Evolutionary conservation across 2,113 vertebrate species (phyloP), one percentile per base, ranked within the genome.

Genomic region (Sceloporus undulatus): DNA sequence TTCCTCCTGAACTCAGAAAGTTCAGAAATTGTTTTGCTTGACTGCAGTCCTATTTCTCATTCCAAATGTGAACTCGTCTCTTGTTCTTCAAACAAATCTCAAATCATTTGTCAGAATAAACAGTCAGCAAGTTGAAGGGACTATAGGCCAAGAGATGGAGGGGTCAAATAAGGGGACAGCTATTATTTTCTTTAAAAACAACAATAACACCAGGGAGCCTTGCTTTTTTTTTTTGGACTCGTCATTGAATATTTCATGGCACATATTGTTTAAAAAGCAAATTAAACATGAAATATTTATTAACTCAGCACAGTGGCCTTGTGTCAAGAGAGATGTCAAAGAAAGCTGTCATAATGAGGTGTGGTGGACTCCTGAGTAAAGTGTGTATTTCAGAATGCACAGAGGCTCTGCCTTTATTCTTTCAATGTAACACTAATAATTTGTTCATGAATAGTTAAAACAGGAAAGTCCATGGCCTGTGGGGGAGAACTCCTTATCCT

Each of bases 241-340:
- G 54, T 42, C n/a, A 38, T 59, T 84, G 48, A 84, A 84, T 73
- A 54, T 54, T 74, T 73, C 82, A 84, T 74, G 82, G 48, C 81
- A 73, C 42, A 74, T 27, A 74, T 56, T 74, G 70, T 74, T 84
- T 56, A 56, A 84, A 84, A 84, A 56, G 83, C 40, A 59, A 59
- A 73, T 74, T 73, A 84, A 74, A 56, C 11, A 74, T 84, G 48
- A 38, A 84, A 84, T 73, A 74, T 84, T 84, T 56, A 84, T 84
- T 84, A 84, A 74, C 38, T 29, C 48, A 38, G 70, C 21, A 52
- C 29, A 74, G 38, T 29, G 11, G n/a, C 70, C 52, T 84, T 25
- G 18, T 23, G 52, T 84, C n/a, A 25, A 21, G 48, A 83, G 66
- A 42, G n/a, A 74, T 56, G 56, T 56, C 48, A 84, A 59, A 84